Evolutionary conservation across 2,888 invertebrate genomes (phyloP).

Genomic region (Plebejus melissa): DNA sequence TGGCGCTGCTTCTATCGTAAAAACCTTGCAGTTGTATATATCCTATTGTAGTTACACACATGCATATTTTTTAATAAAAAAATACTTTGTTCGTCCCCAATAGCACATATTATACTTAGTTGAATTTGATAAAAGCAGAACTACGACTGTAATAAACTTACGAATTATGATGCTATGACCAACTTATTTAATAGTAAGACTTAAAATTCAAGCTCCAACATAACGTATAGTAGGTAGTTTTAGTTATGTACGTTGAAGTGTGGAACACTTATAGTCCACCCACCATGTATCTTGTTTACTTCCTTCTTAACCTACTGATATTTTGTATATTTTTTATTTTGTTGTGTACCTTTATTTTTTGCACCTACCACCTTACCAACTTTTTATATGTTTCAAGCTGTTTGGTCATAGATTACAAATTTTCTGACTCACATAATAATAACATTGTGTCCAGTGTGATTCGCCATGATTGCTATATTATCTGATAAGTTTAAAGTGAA

Average conservation of each 20-base stretch:
- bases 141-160: no score
- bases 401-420: neutral
- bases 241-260: slow-evolving; percentile 37
- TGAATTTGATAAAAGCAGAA: no score
- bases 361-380: neutral
- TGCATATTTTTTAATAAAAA: no score
- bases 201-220: neutral
- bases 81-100: no score
- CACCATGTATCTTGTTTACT: slow-evolving; percentile 7
- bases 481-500: no score
- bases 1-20: no score
- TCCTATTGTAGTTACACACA: no score
- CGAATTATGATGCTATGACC: no score
- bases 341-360: neutral
- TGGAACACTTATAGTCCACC: slow-evolving; percentile 7
- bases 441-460: neutral
- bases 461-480: neutral
- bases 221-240: neutral
- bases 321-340: neutral
- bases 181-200: neutral
- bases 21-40: no score
- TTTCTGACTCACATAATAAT: neutral
- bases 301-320: slow-evolving; percentile 8
- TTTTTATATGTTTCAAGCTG: neutral
- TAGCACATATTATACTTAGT: no score